These are phyloP conservation scores for Rhynchomys soricoides DNA, from an alignment of 2,113 vertebrate species.

Conservation along the genomic window DNA sequence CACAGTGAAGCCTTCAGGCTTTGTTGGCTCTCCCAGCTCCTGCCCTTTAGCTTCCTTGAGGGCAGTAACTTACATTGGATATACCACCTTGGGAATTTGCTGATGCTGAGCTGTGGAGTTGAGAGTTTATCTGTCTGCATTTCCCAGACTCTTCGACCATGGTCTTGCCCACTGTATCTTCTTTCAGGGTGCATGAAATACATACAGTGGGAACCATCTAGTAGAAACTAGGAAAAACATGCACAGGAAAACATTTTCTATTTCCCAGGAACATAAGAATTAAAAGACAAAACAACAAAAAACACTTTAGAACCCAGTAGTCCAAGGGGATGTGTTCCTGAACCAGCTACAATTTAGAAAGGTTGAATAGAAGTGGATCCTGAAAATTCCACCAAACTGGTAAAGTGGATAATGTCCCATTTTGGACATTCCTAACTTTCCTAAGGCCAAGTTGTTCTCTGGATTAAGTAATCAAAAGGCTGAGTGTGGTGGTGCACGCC, in stretches of 20 bases:
- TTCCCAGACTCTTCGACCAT: not conserved
- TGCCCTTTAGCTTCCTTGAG: not conserved
- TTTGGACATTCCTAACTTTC: constrained; percentile 53
- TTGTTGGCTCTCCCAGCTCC: not conserved
- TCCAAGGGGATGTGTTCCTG: not conserved
- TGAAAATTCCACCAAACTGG: constrained; percentile 6
- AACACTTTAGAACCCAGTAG: not conserved
- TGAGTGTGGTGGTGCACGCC: not conserved
- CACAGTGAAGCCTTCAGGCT: not conserved
- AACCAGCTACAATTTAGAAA: not conserved
- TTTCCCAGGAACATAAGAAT: constrained; percentile 7
- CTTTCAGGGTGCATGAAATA: not conserved
- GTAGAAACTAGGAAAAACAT: not conserved
- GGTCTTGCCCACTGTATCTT: not conserved
- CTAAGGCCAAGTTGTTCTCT: constrained; percentile 19
- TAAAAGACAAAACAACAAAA: not conserved
- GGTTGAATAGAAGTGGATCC: not conserved
- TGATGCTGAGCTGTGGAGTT: not conserved
- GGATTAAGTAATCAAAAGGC: not conserved
- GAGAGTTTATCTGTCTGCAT: not conserved
- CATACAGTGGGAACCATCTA: not conserved
- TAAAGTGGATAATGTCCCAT: not conserved
- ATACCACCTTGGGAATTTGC: not conserved
- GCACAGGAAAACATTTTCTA: not conserved
- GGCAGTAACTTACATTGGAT: not conserved